These are phyloP conservation scores for Oreochromis grahami DNA, from an alignment of 2,797 vertebrate species.

Conservation along the genomic window DNA sequence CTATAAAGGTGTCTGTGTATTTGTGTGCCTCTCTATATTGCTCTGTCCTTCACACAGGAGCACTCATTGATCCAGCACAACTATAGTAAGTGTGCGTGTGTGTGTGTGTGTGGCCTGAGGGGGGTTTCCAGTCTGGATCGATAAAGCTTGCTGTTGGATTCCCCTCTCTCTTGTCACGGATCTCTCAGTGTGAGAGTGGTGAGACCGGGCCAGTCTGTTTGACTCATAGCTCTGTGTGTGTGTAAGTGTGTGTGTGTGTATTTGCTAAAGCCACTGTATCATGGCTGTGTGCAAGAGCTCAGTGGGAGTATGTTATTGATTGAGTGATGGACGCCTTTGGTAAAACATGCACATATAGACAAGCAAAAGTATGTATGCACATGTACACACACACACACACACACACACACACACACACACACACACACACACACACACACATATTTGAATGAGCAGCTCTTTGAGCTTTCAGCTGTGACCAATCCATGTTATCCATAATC, in stretches of 20 bases:
- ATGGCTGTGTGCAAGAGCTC: constrained; percentile 40
- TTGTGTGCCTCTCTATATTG: constrained; percentile 51
- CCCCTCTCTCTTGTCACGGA: constrained; percentile 75
- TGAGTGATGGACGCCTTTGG: constrained; percentile 48
- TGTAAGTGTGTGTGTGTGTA: constrained; percentile 16
- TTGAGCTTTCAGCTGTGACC: background rate
- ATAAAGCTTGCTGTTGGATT: constrained; percentile 78
- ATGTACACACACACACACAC: background rate
- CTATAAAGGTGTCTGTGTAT: constrained; percentile 20
- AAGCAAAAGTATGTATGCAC: constrained; percentile 5
- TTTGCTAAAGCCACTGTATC: constrained; percentile 48
- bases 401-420: background rate
- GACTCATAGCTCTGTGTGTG: constrained; percentile 47
- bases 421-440: background rate
- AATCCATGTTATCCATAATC: background rate
- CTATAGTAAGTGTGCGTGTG: constrained; percentile 36
- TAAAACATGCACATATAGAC: constrained; percentile 57
- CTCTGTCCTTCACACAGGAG: constrained; percentile 69
- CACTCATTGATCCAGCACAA: constrained; percentile 70
- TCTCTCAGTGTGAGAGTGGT: constrained; percentile 66
- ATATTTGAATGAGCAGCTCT: background rate
- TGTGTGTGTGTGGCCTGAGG: constrained; percentile 60
- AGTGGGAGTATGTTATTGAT: constrained; percentile 59
- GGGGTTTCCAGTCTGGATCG: constrained; percentile 77
- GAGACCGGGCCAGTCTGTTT: constrained; percentile 59